A percentile compares a stretch with the other conserved stretches of the same genome.
phyloP scores from a whole-genome alignment of 2,888 invertebrate genomes.

The Himalopsyche anomala region DNA sequence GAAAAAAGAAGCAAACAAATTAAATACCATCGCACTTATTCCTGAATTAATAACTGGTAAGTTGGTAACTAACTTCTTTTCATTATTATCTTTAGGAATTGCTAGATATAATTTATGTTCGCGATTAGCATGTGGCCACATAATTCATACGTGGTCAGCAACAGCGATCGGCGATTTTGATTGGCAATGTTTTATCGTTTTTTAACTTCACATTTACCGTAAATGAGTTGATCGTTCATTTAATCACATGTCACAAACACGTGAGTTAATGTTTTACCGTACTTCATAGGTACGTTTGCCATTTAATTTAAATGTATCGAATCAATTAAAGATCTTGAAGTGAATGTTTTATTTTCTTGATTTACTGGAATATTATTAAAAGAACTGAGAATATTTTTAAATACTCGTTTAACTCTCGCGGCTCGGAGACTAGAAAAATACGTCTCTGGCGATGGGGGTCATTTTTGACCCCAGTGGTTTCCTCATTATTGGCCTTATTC shows the following conservation, averaged over 20 bases:
- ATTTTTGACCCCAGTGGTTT: too few species aligned
- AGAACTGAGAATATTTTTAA: neutral
- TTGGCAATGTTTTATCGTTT: conserved; percentile 1
- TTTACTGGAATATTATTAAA: neutral
- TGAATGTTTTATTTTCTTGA: neutral
- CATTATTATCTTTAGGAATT: neutral
- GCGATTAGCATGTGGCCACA: conserved; percentile 28
- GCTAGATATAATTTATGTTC: conserved; percentile 6
- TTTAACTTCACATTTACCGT: conserved; percentile 34
- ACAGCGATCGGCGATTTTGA: conserved; percentile 29
- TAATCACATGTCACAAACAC: conserved; percentile 44
- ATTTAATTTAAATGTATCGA: neutral
- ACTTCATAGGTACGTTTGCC: neutral
- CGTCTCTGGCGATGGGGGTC: too few species aligned
- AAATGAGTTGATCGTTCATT: conserved; percentile 19
- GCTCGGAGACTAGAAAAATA: too few species aligned
- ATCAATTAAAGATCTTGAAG: conserved; percentile 16
- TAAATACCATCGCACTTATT: neutral
- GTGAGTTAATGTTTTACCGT: neutral
- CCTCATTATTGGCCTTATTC: too few species aligned
- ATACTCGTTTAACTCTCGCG: too few species aligned
- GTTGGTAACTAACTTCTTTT: neutral
- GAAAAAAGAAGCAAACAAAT: neutral
- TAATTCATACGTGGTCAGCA: conserved; percentile 10
- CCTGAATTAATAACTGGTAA: neutral